phyloP scores from a whole-genome alignment of 2,888 invertebrate genomes.

The Drosophila parthenogenetica region DNA sequence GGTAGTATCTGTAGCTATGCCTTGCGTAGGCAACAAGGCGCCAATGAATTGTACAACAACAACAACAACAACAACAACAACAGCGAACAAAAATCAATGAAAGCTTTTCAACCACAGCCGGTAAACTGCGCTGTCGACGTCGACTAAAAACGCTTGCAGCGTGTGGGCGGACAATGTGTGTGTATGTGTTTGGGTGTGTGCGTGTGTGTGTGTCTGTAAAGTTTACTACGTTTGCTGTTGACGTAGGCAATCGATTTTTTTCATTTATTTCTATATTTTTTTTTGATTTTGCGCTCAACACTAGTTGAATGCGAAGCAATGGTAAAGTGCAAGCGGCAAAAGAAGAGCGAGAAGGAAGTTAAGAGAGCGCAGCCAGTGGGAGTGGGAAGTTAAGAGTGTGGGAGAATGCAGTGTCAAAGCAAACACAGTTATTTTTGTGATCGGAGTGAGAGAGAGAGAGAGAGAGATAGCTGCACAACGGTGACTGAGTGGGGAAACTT shows the following conservation, averaged over 20 bases:
- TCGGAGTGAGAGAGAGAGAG: neutral
- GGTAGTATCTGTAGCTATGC: slow-evolving; percentile 13
- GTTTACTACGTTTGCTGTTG: slow-evolving; percentile 76
- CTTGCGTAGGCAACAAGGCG: slow-evolving; percentile 54
- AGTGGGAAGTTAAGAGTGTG: too few relatives aligned
- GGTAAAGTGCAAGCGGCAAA: neutral
- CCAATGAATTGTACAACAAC: slow-evolving; percentile 47
- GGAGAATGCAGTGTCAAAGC: too few relatives aligned
- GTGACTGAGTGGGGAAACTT: neutral
- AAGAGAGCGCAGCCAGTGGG: neutral
- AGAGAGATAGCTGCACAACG: neutral
- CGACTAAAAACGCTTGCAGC: slow-evolving; percentile 1
- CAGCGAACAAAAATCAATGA: slow-evolving; percentile 69
- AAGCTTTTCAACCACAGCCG: slow-evolving; percentile 48
- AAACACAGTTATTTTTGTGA: too few relatives aligned
- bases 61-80: slow-evolving; percentile 1
- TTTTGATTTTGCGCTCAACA: slow-evolving; percentile 43
- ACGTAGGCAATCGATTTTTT: slow-evolving; percentile 76
- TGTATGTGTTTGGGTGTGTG: neutral
- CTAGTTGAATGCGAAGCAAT: slow-evolving; percentile 69
- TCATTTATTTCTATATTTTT: neutral
- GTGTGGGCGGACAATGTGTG: slow-evolving; percentile 51
- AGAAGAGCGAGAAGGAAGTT: neutral
- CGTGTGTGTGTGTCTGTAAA: slow-evolving; percentile 18
- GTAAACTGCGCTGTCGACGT: slow-evolving; percentile 15